Evolutionary conservation across 2,113 vertebrate species (phyloP), one percentile per base, ranked within the genome.

Genomic region (Hippolais icterina): DNA sequence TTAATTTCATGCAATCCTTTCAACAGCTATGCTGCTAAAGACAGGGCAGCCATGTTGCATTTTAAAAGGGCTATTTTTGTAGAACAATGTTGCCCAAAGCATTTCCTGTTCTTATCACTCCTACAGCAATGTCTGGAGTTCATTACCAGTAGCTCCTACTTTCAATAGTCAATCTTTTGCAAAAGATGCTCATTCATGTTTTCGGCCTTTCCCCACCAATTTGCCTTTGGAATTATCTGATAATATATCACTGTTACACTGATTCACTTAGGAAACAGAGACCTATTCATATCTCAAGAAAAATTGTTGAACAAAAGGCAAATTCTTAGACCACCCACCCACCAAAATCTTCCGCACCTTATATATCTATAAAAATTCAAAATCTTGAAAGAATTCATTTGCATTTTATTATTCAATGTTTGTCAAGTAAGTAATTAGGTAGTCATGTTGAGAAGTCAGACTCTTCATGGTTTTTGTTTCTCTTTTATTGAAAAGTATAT

Each of bases 301-400:
- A 96, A 94, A 86, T 0, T 70, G 52, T 74, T 81, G 82, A 89
- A 91, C 53, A 93, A 95, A 96, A 93, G 69, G 42, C 86, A 90
- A 90, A 91, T 96, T 77, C 80, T 96, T 74, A 94, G 96, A 96
- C 96, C 96, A 97, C 96, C 94, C 96, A 94, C 65, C 85, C 53
- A 68, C 29, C 77, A 79, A 76, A 94, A 65, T 57, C 68, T 75
- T 82, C 68, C 59, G 22, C 83, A 94, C 60, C 84, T 95, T 83
- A 63, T 47, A n/a, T 16, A n/a, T 17, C 54, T 47, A 39, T 80
- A 77, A 84, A 79, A 91, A 46, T 49, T 82, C 12, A 69, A 87
- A 88, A 82, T 84, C 79, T 53, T 95, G 70, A 89, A 86, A 63
- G 50, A 95, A 94, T 85, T 80, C 2, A 47, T 93, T 96, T 85